Percentiles rank a stretch among this genome's conserved stretches.
Evolutionary conservation across 2,113 vertebrate species (phyloP).

Genomic region (Ctenodactylus gundi): DNA sequence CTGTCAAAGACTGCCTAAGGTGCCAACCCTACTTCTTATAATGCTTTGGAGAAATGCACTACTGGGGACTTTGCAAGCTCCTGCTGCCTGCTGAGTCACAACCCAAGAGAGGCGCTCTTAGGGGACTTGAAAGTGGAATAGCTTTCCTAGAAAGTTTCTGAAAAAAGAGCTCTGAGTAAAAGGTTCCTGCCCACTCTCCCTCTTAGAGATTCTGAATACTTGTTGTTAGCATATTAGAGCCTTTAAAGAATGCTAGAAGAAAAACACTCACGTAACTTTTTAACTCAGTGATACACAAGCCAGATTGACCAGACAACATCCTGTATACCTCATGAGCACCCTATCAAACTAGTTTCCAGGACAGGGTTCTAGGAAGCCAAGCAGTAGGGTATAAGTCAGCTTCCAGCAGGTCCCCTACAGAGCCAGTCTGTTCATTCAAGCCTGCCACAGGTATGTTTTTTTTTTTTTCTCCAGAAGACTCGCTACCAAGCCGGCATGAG

Average conservation of each 20-base stretch:
- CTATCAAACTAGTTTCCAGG: neutral
- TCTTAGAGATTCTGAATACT: neutral
- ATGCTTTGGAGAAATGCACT: neutral
- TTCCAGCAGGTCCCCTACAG: neutral
- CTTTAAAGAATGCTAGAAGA: neutral
- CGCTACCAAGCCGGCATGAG: conserved; percentile 88
- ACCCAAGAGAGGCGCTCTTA: neutral
- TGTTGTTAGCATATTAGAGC: neutral
- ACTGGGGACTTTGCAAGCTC: neutral
- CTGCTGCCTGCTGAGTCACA: neutral
- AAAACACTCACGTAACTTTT: neutral
- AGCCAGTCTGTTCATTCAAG: neutral
- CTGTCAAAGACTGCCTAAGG: neutral
- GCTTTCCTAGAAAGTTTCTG: neutral
- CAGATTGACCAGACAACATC: neutral
- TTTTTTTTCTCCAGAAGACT: conserved; percentile 86
- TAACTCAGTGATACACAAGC: neutral
- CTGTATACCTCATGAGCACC: neutral
- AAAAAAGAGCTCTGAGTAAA: neutral
- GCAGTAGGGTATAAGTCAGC: neutral
- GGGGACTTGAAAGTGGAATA: neutral
- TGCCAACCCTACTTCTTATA: neutral
- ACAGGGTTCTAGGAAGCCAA: neutral
- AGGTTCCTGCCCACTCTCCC: neutral
- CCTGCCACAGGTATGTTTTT: neutral